These are phyloP conservation scores for Hololepta plana DNA, from an alignment of 2,888 invertebrate species.

Conservation along the genomic window DNA sequence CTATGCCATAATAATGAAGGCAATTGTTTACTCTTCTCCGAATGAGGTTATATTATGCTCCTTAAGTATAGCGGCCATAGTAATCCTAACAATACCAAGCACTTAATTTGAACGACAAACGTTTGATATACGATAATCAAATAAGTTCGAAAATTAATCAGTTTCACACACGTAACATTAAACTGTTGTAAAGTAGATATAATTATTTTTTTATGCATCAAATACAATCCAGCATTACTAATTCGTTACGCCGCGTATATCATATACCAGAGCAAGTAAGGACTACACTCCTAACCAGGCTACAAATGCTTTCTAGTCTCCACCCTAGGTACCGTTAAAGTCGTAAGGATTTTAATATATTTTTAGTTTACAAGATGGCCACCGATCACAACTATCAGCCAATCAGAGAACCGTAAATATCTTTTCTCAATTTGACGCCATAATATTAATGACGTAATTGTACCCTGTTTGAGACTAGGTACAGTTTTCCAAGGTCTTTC, in stretches of 20 bases:
- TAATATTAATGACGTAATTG: conserved; percentile 25
- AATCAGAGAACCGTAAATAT: conserved; percentile 22
- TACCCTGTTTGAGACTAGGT: conserved; percentile 23
- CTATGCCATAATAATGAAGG: too few relatives aligned
- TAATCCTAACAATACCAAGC: too few relatives aligned
- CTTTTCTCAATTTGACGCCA: conserved; percentile 25
- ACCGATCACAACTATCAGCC: conserved; percentile 26
- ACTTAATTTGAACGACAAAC: too few relatives aligned
- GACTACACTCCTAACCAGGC: conserved; percentile 10
- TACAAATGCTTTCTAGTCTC: conserved; percentile 33
- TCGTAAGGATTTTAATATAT: conserved; percentile 22
- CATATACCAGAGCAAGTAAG: conserved; percentile 12
- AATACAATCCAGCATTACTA: too few relatives aligned
- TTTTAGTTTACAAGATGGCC: conserved; percentile 53
- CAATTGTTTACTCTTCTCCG: conserved; percentile 4
- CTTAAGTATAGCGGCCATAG: conserved; percentile 27
- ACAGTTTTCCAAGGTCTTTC: conserved; percentile 28
- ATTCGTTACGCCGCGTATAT: too few relatives aligned
- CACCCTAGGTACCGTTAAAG: conserved; percentile 23
- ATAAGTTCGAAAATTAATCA: too few relatives aligned
- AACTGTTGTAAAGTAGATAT: too few relatives aligned
- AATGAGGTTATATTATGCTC: conserved; percentile 20
- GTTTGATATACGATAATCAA: too few relatives aligned
- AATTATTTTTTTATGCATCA: too few relatives aligned
- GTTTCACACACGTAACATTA: too few relatives aligned